A percentile compares a stretch with the other conserved stretches of the same genome.
These are phyloP conservation scores for Dryococelus australis DNA, from an alignment of 2,888 invertebrate genomes.

Conservation along the genomic window DNA sequence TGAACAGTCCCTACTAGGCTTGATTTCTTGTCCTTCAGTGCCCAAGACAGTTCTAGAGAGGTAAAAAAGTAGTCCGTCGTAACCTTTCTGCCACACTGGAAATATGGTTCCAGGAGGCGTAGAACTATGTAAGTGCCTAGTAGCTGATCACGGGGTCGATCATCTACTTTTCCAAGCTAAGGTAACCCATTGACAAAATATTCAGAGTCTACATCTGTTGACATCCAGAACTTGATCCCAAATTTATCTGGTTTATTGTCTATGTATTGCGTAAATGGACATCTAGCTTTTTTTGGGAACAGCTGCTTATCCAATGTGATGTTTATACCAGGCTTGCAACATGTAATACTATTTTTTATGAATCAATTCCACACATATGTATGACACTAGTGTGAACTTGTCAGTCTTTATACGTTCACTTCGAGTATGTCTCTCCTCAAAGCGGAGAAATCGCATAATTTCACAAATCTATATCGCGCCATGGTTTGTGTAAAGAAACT, in stretches of 20 bases:
- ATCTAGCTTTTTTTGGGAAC: constrained; percentile 10
- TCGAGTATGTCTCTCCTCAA: neutral
- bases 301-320: constrained; percentile 13
- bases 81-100: too few species aligned
- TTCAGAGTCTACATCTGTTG: constrained; percentile 33
- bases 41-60: too few species aligned
- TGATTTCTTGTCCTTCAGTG: too few species aligned
- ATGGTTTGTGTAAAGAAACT: too few species aligned
- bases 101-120: constrained; percentile 23
- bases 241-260: too few species aligned
- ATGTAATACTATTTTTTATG: neutral
- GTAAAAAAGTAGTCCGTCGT: too few species aligned
- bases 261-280: constrained; percentile 1
- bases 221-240: constrained; percentile 30
- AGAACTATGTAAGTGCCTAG: constrained; percentile 23
- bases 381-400: too few species aligned
- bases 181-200: constrained; percentile 35
- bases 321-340: neutral
- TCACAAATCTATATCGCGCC: neutral
- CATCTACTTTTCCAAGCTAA: constrained; percentile 30
- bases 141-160: constrained; percentile 21
- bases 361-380: constrained; percentile 1
- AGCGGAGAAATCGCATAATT: constrained; percentile 21
- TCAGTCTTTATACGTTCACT: neutral
- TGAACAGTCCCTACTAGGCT: too few species aligned